These are phyloP conservation scores for Laspeyria flexula DNA, from an alignment of 2,888 invertebrate species.

Conservation along the genomic window DNA sequence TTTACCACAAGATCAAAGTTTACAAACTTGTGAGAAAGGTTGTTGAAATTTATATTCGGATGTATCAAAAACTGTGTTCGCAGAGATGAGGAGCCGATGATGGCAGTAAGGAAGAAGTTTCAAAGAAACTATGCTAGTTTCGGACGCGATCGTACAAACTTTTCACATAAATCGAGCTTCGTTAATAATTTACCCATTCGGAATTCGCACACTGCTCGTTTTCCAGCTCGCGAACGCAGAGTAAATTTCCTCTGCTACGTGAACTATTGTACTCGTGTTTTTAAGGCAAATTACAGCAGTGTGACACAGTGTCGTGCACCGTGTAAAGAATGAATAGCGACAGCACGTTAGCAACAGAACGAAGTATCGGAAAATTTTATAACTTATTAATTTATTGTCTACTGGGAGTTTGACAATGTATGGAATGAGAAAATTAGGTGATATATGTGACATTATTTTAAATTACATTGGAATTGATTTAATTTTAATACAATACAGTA, in stretches of 20 bases:
- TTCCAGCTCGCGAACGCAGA: slow-evolving; percentile 39
- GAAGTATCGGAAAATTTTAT: slow-evolving; percentile 39
- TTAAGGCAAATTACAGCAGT: slow-evolving; percentile 25
- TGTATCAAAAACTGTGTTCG: slow-evolving; percentile 52
- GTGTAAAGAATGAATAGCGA: slow-evolving; percentile 24
- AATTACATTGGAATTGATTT: background rate
- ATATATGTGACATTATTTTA: background rate
- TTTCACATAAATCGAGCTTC: slow-evolving; percentile 71
- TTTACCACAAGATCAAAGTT: slow-evolving; percentile 39
- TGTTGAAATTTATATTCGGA: slow-evolving; percentile 46
- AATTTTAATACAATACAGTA: no score
- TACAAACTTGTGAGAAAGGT: slow-evolving; percentile 24
- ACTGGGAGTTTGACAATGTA: slow-evolving; percentile 30
- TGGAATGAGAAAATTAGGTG: slow-evolving; percentile 8
- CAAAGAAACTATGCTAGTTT: slow-evolving; percentile 62
- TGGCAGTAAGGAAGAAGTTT: slow-evolving; percentile 39
- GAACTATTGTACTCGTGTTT: slow-evolving; percentile 14
- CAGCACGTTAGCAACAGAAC: slow-evolving; percentile 36
- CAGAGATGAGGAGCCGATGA: slow-evolving; percentile 53
- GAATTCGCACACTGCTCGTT: slow-evolving; percentile 46
- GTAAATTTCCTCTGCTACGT: slow-evolving; percentile 23
- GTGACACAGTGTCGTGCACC: slow-evolving; percentile 26
- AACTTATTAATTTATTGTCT: slow-evolving; percentile 44
- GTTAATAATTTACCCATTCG: slow-evolving; percentile 70
- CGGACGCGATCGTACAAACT: slow-evolving; percentile 61